Percentiles rank a stretch among this genome's conserved stretches.
Conservation (phyloP, 2,888 invertebrate genomes). For the Neoaliturus tenellus region DNA sequence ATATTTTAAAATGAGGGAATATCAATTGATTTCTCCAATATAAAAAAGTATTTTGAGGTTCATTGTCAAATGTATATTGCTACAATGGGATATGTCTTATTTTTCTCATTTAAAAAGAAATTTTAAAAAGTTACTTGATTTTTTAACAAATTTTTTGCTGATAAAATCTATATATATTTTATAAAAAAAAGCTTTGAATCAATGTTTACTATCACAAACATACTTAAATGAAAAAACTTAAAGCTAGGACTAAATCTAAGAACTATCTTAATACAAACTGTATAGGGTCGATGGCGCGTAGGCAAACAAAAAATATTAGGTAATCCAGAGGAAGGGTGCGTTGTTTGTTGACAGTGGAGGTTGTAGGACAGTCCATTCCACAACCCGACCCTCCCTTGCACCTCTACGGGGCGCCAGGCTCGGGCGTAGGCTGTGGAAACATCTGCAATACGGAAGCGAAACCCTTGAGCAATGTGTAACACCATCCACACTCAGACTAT, state of each 20-base stretch:
- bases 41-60: too few relatives aligned
- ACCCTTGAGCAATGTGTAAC: conserved; percentile 71
- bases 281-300: conserved; percentile 41
- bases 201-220: too few relatives aligned
- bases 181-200: too few relatives aligned
- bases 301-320: conserved; percentile 55
- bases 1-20: too few relatives aligned
- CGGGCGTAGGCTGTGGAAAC: conserved; percentile 67
- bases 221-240: too few relatives aligned
- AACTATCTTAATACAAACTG: conserved; percentile 51
- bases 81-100: too few relatives aligned
- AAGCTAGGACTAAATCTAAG: not conserved
- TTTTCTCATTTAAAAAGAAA: too few relatives aligned
- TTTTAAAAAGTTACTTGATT: too few relatives aligned
- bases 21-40: too few relatives aligned
- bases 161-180: too few relatives aligned
- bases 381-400: conserved; percentile 62
- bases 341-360: conserved; percentile 53
- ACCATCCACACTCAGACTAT: not conserved
- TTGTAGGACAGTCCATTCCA: conserved; percentile 57
- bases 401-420: conserved; percentile 21
- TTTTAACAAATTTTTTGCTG: too few relatives aligned
- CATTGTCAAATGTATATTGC: too few relatives aligned
- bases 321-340: conserved; percentile 51
- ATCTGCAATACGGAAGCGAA: conserved; percentile 68